phyloP scores from a whole-genome alignment of 2,113 vertebrate genomes.

The pig (Sus scrofa) region T2T-Sscrofa CM000822.6:82766001-82766500 shows the following conservation, averaged over 20 bases:
- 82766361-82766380: not conserved
- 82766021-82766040: not conserved
- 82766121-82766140: not conserved
- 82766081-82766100: rapidly evolving
- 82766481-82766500: not conserved
- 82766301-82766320: not conserved
- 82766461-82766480: not conserved
- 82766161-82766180: rapidly evolving
- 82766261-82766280: not conserved
- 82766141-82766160: not conserved
- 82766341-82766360: not conserved
- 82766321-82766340: not conserved
- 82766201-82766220: not conserved
- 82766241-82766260: too few species aligned
- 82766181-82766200: not conserved
- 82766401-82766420: not conserved
- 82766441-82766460: not conserved
- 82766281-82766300: too few species aligned
- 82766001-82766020: not conserved
- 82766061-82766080: rapidly evolving
- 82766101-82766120: rapidly evolving
- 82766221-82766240: not conserved
- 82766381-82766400: not conserved
- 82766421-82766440: not conserved
- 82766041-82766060: not conserved